These are phyloP conservation scores for Cyclura pinguis DNA, from an alignment of 2,797 vertebrate species.

Conservation along the genomic window DNA sequence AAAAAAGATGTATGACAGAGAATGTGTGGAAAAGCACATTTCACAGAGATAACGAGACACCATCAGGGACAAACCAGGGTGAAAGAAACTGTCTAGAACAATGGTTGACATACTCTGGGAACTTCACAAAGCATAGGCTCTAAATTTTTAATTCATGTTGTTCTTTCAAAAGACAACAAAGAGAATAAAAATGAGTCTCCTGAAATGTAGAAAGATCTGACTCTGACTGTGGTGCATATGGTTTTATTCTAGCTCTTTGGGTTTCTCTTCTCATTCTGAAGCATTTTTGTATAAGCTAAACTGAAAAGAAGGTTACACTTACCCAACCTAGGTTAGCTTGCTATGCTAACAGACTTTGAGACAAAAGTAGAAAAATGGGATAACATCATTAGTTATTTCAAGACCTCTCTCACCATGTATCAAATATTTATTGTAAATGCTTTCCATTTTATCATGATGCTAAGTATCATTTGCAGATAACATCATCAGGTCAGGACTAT, in stretches of 20 bases:
- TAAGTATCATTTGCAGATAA: no score
- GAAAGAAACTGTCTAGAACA: neutral
- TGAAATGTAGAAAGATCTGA: neutral
- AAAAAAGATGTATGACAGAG: neutral
- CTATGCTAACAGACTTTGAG: neutral
- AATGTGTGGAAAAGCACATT: neutral
- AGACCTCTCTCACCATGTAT: slow-evolving; percentile 1
- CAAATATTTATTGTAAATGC: neutral
- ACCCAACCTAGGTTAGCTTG: neutral
- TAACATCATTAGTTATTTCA: slow-evolving; percentile 5
- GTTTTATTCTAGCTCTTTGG: neutral
- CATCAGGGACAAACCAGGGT: neutral
- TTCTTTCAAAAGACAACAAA: neutral
- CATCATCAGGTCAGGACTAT: no score
- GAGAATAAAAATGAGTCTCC: slow-evolving; percentile 8
- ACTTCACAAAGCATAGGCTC: neutral
- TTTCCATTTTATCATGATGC: neutral
- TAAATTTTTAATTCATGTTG: neutral
- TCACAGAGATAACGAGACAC: neutral
- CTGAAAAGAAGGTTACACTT: slow-evolving; percentile 13
- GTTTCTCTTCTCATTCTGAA: neutral
- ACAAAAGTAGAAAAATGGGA: slow-evolving; percentile 20
- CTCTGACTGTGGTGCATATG: neutral
- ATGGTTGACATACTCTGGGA: neutral
- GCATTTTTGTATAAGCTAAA: neutral